phyloP scores from a whole-genome alignment of 2,797 vertebrate genomes.

The Dendrocincla fuliginosa region DNA sequence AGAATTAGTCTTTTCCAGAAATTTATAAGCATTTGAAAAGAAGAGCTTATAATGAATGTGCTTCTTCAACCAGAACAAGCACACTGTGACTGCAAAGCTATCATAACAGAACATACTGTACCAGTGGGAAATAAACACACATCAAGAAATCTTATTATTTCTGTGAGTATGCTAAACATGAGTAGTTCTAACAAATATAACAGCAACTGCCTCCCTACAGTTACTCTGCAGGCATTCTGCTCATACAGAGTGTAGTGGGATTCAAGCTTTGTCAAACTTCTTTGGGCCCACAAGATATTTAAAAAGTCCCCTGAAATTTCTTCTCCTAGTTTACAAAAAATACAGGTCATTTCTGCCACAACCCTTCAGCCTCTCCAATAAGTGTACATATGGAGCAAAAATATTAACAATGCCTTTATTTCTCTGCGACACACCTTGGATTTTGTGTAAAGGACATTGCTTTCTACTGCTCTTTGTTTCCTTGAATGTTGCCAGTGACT shows the following conservation, averaged over 20 bases:
- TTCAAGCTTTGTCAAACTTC: background rate
- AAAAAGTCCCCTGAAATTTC: background rate
- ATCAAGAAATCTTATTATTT: constrained; percentile 68
- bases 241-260: background rate
- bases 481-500: background rate
- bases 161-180: constrained; percentile 24
- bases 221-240: background rate
- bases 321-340: background rate
- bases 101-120: constrained; percentile 11
- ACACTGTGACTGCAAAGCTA: constrained; percentile 28
- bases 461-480: background rate
- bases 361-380: background rate
- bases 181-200: constrained; percentile 60
- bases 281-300: background rate
- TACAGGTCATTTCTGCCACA: background rate
- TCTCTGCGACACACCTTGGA: background rate
- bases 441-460: background rate
- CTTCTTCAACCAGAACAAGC: constrained; percentile 57
- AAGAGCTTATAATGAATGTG: constrained; percentile 54
- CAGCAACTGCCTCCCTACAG: background rate
- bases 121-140: constrained; percentile 65
- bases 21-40: constrained; percentile 49
- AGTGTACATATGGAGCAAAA: background rate
- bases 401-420: background rate
- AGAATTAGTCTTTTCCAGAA: constrained; percentile 45